These are phyloP conservation scores for Digitonthophagus gazella DNA, from an alignment of 2,888 invertebrate species.

Conservation along the genomic window DNA sequence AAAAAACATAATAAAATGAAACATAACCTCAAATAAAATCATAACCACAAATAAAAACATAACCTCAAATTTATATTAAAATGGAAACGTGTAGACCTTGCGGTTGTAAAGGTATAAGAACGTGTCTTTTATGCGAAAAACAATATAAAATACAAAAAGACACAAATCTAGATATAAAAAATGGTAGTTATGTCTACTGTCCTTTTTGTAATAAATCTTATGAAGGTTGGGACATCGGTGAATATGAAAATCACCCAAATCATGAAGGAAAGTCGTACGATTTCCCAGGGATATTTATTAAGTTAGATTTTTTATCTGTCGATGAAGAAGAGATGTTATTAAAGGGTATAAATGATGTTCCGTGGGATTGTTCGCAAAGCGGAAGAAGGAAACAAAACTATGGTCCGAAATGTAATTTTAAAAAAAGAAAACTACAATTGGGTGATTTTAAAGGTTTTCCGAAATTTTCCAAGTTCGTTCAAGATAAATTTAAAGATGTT, in stretches of 20 bases:
- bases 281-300: slow-evolving; percentile 67
- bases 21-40: not conserved
- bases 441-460: slow-evolving; percentile 90
- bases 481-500: slow-evolving; percentile 67
- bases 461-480: slow-evolving; percentile 70
- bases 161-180: slow-evolving; percentile 46
- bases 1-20: not conserved
- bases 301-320: slow-evolving; percentile 69
- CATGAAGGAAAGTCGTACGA: slow-evolving; percentile 62
- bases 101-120: slow-evolving; percentile 90
- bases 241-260: slow-evolving; percentile 64
- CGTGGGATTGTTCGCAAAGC: slow-evolving; percentile 93
- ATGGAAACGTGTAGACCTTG: slow-evolving; percentile 74
- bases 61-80: slow-evolving; percentile 23
- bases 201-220: slow-evolving; percentile 72
- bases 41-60: not conserved
- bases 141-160: slow-evolving; percentile 54
- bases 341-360: slow-evolving; percentile 69
- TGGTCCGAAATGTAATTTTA: slow-evolving; percentile 98
- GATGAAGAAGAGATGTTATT: slow-evolving; percentile 68
- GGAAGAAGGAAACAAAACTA: slow-evolving; percentile 97
- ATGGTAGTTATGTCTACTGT: slow-evolving; percentile 69
- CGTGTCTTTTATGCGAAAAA: slow-evolving; percentile 83
- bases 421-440: slow-evolving; percentile 77
- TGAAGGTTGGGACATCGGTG: slow-evolving; percentile 66